Conservation (phyloP, 53 echinoderm and acorn worm species). For the Arbacia lixula region DNA sequence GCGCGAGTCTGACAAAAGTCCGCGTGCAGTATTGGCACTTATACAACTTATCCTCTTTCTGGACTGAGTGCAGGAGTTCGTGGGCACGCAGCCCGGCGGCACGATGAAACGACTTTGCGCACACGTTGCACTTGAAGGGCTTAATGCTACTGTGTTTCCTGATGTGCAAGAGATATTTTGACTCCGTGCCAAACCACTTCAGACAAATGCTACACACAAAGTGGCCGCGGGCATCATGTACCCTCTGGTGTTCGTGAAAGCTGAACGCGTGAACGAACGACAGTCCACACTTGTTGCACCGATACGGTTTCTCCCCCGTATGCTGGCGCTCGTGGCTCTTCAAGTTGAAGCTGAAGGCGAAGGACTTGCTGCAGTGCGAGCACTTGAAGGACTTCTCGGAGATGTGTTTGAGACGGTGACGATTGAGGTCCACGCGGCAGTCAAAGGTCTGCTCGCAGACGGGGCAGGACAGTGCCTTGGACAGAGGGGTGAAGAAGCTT, state of each 20-base stretch:
- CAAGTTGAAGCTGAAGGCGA: conserved; percentile 49
- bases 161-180: conserved; percentile 43
- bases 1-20: neutral
- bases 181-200: conserved; percentile 29
- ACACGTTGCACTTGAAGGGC: conserved; percentile 42
- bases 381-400: conserved; percentile 42
- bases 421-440: conserved; percentile 40
- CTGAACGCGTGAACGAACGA: conserved; percentile 30
- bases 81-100: conserved; percentile 48
- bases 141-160: conserved; percentile 46
- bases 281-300: conserved; percentile 31
- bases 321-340: conserved; percentile 49
- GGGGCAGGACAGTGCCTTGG: conserved; percentile 6
- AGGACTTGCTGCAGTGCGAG: conserved; percentile 48
- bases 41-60: conserved; percentile 24
- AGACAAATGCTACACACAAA: conserved; percentile 33
- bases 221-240: conserved; percentile 6
- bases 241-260: conserved; percentile 37
- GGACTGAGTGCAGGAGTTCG: conserved; percentile 43
- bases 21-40: conserved; percentile 32
- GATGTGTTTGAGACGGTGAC: conserved; percentile 44
- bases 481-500: conserved; percentile 8
- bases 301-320: conserved; percentile 31
- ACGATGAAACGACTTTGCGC: conserved; percentile 39
- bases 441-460: conserved; percentile 45